These are phyloP conservation scores for Lepidocyrtinus sp. DNA, from an alignment of 2,888 invertebrate species.

Conservation along the genomic window DNA sequence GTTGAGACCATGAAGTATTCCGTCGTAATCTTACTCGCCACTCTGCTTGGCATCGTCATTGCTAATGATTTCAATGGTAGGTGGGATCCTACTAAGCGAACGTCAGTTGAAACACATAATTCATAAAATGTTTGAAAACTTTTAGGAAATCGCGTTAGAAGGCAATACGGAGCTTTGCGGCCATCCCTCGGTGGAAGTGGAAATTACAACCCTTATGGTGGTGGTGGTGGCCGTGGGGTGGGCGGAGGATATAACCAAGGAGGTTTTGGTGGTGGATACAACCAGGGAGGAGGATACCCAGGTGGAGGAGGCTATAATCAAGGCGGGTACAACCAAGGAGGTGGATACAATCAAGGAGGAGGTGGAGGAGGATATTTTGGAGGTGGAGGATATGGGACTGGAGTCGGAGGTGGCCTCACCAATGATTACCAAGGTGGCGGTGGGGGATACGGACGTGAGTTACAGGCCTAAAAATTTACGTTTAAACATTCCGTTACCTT, in stretches of 20 bases:
- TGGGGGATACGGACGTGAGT: conserved; percentile 54
- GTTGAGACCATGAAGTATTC: conserved; percentile 5
- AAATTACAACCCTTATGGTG: conserved; percentile 36
- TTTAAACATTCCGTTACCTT: too few relatives aligned
- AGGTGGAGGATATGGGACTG: conserved; percentile 45
- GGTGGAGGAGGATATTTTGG: conserved; percentile 28
- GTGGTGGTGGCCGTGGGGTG: conserved; percentile 30
- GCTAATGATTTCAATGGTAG: conserved; percentile 48
- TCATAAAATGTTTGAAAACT: not conserved
- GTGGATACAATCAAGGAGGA: conserved; percentile 32
- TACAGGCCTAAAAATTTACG: not conserved
- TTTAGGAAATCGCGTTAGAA: conserved; percentile 40
- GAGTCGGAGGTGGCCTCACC: conserved; percentile 40
- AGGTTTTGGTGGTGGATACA: conserved; percentile 35
- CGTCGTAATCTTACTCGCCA: conserved; percentile 13
- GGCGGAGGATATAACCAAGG: conserved; percentile 38
- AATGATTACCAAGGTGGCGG: conserved; percentile 29
- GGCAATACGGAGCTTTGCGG: conserved; percentile 48
- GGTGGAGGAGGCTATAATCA: conserved; percentile 21
- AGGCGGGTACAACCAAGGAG: conserved; percentile 37
- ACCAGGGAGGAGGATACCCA: conserved; percentile 1
- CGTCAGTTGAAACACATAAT: not conserved
- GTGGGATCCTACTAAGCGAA: not conserved
- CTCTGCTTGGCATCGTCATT: conserved; percentile 12
- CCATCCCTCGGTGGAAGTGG: conserved; percentile 52